phyloP scores from a whole-genome alignment of 2,797 vertebrate genomes.

The Carduelis carduelis region DNA sequence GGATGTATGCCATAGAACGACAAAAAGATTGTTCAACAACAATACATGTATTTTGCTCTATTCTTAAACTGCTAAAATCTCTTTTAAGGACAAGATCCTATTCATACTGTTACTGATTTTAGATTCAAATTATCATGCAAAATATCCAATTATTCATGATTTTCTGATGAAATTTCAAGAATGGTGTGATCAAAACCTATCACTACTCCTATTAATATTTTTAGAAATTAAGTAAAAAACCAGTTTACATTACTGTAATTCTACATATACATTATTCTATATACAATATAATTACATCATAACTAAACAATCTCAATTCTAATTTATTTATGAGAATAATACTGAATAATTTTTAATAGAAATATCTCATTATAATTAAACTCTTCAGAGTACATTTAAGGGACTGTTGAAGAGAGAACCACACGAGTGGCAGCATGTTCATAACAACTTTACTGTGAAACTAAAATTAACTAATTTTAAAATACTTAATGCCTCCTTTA shows the following conservation, averaged over 20 bases:
- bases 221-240: background rate
- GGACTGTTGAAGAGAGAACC: slow-evolving; percentile 8
- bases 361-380: slow-evolving; percentile 60
- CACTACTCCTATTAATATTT: background rate
- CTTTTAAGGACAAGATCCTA: background rate
- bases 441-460: slow-evolving; percentile 50
- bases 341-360: slow-evolving; percentile 33
- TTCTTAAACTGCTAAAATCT: background rate
- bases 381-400: slow-evolving; percentile 43
- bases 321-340: slow-evolving; percentile 56
- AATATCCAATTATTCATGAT: background rate
- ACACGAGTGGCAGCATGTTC: slow-evolving; percentile 34
- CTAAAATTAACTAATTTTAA: slow-evolving; percentile 57
- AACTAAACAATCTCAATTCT: slow-evolving; percentile 46
- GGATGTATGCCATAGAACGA: accelerated
- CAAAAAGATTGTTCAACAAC: background rate
- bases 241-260: background rate
- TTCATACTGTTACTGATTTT: background rate
- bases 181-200: background rate
- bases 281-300: slow-evolving; percentile 8
- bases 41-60: background rate
- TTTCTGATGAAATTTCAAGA: background rate
- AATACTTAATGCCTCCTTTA: slow-evolving; percentile 32
- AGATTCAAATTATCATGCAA: background rate
- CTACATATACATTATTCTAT: background rate